A percentile compares a stretch with the other conserved stretches of the same genome.
Evolutionary conservation across 1,140 invertebrate genomes (phyloP).

Genomic region (Arion vulgaris): DNA sequence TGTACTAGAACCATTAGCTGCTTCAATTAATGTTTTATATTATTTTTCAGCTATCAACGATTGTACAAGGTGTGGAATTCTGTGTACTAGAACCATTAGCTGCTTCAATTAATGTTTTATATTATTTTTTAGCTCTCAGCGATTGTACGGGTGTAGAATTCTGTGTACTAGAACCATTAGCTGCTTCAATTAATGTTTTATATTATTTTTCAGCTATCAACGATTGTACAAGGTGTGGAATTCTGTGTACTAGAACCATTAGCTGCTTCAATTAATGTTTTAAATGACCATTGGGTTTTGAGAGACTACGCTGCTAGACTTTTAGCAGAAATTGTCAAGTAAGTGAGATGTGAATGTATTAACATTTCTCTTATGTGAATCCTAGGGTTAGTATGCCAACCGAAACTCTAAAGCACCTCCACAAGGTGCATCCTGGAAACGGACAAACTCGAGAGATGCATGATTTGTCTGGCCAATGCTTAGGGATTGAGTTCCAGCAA

Average conservation of each 20-base stretch:
- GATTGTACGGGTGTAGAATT: conserved; percentile 71
- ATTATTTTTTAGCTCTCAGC: conserved; percentile 71
- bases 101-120: conserved; percentile 64
- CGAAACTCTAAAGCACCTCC: too few species aligned
- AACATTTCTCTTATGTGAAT: too few species aligned
- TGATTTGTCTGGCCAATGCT: too few species aligned
- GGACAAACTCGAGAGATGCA: too few species aligned
- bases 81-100: conserved; percentile 70
- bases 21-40: not conserved
- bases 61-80: conserved; percentile 67
- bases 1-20: too few species aligned
- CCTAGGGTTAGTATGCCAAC: too few species aligned
- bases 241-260: conserved; percentile 70
- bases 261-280: conserved; percentile 65
- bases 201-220: conserved; percentile 31
- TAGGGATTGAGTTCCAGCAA: too few species aligned
- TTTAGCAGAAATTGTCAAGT: conserved; percentile 68
- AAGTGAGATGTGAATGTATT: too few species aligned
- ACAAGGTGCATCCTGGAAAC: too few species aligned
- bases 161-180: conserved; percentile 67
- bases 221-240: conserved; percentile 65
- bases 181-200: not conserved
- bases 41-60: conserved; percentile 24
- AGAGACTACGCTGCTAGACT: conserved; percentile 70
- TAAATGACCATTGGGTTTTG: conserved; percentile 71